These are phyloP conservation scores for Nomada ruficornis DNA, from an alignment of 2,888 invertebrate species.

Conservation along the genomic window DNA sequence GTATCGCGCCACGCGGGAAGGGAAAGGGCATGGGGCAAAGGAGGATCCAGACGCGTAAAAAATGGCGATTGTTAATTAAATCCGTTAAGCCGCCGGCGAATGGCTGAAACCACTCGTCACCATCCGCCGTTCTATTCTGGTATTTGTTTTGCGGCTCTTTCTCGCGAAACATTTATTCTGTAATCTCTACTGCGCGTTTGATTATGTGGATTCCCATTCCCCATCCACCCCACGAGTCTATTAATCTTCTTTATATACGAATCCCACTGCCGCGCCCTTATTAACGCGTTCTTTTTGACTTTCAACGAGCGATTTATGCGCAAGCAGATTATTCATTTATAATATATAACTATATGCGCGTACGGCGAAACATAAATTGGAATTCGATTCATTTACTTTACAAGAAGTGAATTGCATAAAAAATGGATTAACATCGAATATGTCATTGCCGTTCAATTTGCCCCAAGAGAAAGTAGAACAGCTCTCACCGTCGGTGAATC, in stretches of 20 bases:
- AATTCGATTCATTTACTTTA: too few relatives aligned
- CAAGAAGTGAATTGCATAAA: too few relatives aligned
- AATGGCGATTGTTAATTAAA: conserved; percentile 80
- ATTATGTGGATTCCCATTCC: background rate
- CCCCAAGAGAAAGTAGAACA: too few relatives aligned
- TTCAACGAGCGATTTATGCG: too few relatives aligned
- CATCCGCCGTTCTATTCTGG: conserved; percentile 60
- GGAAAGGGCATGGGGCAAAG: conserved; percentile 27
- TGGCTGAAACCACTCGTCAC: conserved; percentile 46
- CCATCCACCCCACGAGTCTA: background rate
- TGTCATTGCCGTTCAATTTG: too few relatives aligned
- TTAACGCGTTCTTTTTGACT: too few relatives aligned
- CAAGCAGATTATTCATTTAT: too few relatives aligned
- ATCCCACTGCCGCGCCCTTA: too few relatives aligned
- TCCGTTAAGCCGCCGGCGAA: conserved; percentile 71
- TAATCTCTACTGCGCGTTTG: background rate
- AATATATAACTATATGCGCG: too few relatives aligned
- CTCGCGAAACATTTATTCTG: conserved; percentile 67
- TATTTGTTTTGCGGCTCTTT: conserved; percentile 69
- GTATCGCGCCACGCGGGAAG: background rate
- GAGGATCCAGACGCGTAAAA: conserved; percentile 74
- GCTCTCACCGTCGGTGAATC: background rate
- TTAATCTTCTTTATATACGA: background rate
- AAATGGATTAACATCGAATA: too few relatives aligned
- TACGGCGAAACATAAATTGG: too few relatives aligned